A percentile compares a stretch with the other conserved stretches of the same genome.
Conservation (phyloP, 2,888 invertebrate genomes). For the Onchidella celtica region DNA sequence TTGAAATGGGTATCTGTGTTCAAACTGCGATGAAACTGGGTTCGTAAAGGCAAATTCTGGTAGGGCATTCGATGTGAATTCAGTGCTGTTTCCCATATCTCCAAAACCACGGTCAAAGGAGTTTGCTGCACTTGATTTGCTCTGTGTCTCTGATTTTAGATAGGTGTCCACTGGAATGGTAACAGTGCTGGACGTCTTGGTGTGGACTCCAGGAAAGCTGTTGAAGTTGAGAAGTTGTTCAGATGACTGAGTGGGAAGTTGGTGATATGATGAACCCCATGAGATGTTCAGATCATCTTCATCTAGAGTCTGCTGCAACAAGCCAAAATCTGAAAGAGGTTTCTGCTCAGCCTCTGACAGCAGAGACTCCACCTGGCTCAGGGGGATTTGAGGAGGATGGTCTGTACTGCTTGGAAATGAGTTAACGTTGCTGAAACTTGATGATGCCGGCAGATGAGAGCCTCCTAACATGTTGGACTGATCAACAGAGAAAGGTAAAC, state of each 20-base stretch:
- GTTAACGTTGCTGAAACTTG: background rate
- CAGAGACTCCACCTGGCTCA: conserved; percentile 37
- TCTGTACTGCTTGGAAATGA: conserved; percentile 9
- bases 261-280: conserved; percentile 15
- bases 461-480: background rate
- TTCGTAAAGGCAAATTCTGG: background rate
- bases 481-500: conserved; percentile 16
- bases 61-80: background rate
- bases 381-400: conserved; percentile 37
- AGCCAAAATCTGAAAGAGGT: background rate
- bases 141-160: background rate
- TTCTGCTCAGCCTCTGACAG: conserved; percentile 38
- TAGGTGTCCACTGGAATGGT: background rate
- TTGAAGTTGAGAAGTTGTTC: conserved; percentile 22
- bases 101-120: background rate
- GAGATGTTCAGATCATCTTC: background rate
- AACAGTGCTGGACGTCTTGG: background rate
- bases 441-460: background rate
- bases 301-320: background rate
- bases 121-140: background rate
- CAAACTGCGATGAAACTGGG: too few species aligned
- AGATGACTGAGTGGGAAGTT: background rate
- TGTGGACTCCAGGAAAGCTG: conserved; percentile 13
- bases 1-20: too few species aligned
- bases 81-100: background rate